These are phyloP conservation scores for Vesta saturnalis DNA, from an alignment of 2,888 invertebrate species.

Conservation along the genomic window DNA sequence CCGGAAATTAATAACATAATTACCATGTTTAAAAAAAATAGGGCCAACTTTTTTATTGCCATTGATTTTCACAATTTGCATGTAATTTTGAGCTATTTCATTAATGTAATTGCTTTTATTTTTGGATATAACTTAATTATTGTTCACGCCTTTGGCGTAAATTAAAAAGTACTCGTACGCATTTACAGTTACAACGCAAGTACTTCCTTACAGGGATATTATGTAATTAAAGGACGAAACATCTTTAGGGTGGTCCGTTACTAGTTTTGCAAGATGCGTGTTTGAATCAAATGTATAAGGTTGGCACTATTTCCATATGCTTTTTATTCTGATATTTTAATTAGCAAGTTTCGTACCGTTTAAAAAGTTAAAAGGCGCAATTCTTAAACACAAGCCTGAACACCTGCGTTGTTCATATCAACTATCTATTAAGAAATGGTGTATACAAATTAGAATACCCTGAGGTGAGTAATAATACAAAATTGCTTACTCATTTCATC, in stretches of 20 bases:
- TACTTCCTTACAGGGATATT: neutral
- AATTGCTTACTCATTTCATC: slow-evolving; percentile 21
- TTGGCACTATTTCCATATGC: neutral
- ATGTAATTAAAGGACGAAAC: neutral
- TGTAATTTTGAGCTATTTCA: no score
- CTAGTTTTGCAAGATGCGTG: neutral
- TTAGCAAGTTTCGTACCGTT: neutral
- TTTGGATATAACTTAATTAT: neutral
- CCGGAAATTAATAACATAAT: neutral
- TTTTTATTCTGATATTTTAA: neutral
- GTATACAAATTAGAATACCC: slow-evolving; percentile 16
- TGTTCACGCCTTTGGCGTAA: neutral
- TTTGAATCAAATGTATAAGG: neutral
- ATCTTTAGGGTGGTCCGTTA: neutral
- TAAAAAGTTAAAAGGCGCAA: neutral
- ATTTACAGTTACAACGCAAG: neutral
- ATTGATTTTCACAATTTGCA: neutral
- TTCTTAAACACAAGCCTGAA: neutral
- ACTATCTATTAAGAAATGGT: slow-evolving; percentile 15
- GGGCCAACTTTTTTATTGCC: neutral
- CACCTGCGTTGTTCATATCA: slow-evolving; percentile 17
- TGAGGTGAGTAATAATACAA: slow-evolving; percentile 17
- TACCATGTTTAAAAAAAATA: neutral
- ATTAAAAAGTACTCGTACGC: neutral
- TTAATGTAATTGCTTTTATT: no score